These are phyloP conservation scores for Latrodectus geometricus DNA, from an alignment of 1,140 invertebrate genomes.

Conservation along the genomic window DNA sequence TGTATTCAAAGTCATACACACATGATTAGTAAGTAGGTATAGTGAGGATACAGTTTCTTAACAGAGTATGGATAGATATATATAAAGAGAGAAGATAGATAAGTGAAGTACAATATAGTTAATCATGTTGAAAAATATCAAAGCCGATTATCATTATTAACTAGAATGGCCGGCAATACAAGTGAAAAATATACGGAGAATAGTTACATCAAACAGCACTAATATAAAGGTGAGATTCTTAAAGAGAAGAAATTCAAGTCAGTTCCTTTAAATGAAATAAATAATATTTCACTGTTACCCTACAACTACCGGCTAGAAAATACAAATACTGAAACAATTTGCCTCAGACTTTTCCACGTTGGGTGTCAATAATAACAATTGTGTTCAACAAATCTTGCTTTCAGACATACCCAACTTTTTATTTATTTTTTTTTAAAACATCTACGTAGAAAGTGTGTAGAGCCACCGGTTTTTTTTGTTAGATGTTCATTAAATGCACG, in stretches of 20 bases:
- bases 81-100: constrained; percentile 54
- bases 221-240: constrained; percentile 57
- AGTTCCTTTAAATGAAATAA: constrained; percentile 32
- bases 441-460: constrained; percentile 26
- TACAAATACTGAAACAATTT: constrained; percentile 45
- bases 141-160: constrained; percentile 59
- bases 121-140: constrained; percentile 60
- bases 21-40: constrained; percentile 49
- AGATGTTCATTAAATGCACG: constrained; percentile 40
- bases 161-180: constrained; percentile 62
- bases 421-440: not conserved
- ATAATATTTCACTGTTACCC: constrained; percentile 24
- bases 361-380: constrained; percentile 24
- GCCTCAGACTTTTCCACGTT: not conserved
- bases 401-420: not conserved
- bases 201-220: constrained; percentile 59
- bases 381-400: constrained; percentile 35
- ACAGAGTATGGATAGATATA: constrained; percentile 54
- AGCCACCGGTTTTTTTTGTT: constrained; percentile 55
- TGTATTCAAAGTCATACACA: constrained; percentile 52
- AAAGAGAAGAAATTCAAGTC: constrained; percentile 45
- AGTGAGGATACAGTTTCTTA: constrained; percentile 11
- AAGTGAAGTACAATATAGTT: constrained; percentile 57
- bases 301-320: constrained; percentile 34
- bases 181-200: constrained; percentile 59